Conservation (phyloP, 2,888 invertebrate genomes). For the Teleogryllus oceanicus region DNA sequence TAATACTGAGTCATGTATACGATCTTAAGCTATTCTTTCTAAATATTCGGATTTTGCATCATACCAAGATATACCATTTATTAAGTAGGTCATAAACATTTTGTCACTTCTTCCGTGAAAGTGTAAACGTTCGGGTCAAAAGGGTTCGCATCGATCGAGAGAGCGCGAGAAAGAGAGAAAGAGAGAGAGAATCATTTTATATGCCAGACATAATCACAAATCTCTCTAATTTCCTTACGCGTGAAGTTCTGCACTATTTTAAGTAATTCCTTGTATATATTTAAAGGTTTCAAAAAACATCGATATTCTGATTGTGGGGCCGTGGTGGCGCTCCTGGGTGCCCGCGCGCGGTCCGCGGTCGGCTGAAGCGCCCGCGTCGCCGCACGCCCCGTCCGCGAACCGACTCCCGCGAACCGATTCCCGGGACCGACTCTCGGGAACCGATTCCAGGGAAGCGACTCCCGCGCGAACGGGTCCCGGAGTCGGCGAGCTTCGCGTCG, state of each 20-base stretch:
- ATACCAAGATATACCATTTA: conserved; percentile 31
- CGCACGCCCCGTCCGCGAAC: neutral
- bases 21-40: conserved; percentile 33
- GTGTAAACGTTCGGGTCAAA: conserved; percentile 10
- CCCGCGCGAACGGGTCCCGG: no score
- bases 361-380: neutral
- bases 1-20: conserved; percentile 33
- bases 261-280: conserved; percentile 18
- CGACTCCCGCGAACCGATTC: neutral
- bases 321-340: neutral
- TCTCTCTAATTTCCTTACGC: conserved; percentile 10
- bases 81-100: conserved; percentile 21
- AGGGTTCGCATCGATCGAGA: neutral
- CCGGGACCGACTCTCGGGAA: no score
- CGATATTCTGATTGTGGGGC: neutral
- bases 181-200: conserved; percentile 11
- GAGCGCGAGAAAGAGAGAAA: neutral
- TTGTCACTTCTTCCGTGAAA: conserved; percentile 18
- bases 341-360: no score
- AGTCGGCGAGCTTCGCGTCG: no score
- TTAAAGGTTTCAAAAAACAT: conserved; percentile 18
- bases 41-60: conserved; percentile 28
- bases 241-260: conserved; percentile 18
- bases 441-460: no score
- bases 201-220: conserved; percentile 1